Evolutionary conservation across 2,888 invertebrate species (phyloP).

Genomic region (Caenorhabditis sp.): DNA sequence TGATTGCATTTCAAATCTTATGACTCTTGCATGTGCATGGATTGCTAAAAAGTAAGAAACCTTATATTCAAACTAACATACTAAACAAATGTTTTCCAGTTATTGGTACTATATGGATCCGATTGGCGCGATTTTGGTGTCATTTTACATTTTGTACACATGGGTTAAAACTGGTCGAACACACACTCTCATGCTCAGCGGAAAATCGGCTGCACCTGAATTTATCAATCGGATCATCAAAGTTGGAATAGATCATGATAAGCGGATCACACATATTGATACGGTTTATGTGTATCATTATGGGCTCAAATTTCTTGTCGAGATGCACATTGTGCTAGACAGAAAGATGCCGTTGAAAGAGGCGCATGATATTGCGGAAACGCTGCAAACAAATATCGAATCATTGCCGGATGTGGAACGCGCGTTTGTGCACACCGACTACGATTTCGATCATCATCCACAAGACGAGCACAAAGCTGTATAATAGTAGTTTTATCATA

Average conservation of each 20-base stretch:
- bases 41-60: slow-evolving; percentile 21
- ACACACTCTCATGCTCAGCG: slow-evolving; percentile 67
- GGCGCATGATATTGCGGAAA: slow-evolving; percentile 74
- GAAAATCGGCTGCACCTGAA: slow-evolving; percentile 67
- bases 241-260: slow-evolving; percentile 69
- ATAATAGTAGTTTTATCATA: neutral
- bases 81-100: no score
- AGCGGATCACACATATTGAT: slow-evolving; percentile 71
- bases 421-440: slow-evolving; percentile 75
- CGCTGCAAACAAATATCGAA: slow-evolving; percentile 74
- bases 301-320: slow-evolving; percentile 73
- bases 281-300: slow-evolving; percentile 75
- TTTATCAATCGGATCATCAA: slow-evolving; percentile 71
- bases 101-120: slow-evolving; percentile 73
- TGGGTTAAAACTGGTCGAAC: slow-evolving; percentile 73
- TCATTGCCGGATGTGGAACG: slow-evolving; percentile 73
- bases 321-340: slow-evolving; percentile 73
- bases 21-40: slow-evolving; percentile 73
- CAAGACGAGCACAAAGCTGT: slow-evolving; percentile 72
- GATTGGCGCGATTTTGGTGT: slow-evolving; percentile 74
- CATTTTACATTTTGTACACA: slow-evolving; percentile 73
- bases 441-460: slow-evolving; percentile 73
- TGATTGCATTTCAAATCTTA: slow-evolving; percentile 74
- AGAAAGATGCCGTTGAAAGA: slow-evolving; percentile 72
- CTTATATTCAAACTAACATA: no score